Base-by-base conservation (phyloP, 2,113 vertebrate genomes). In the Megaptera novaeangliae region DNA sequence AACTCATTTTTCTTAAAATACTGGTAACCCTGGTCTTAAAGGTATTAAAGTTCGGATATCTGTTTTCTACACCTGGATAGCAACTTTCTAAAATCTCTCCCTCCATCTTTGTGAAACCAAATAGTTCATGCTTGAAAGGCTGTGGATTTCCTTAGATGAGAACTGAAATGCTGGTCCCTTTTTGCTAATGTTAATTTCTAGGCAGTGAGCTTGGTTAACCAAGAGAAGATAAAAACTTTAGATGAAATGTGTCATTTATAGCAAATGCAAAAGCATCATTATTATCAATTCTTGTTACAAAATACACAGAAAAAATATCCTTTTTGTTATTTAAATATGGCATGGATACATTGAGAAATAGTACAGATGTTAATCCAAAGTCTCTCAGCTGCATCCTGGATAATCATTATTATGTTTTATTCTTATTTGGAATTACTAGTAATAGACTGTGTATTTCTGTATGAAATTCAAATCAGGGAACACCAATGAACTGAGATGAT, bases 291-390 rank as follows among this genome's bases (percentile, higher is more conserved):
- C 94, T 94, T 95, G 59, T 94, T 95, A 95, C 68, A 96, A 97
- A 95, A 92, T 91, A 96, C 91, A 95, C 72, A 57, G 94, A 61
- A 89, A 96, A 97, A 95, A 46, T 66, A 87, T 25, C 74, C 86
- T 92, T 91, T 96, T 97, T 96, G 94, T 97, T 94, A 97, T 97
- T 98, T 87, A 98, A 97, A 97, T 97, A 66, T 39, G 64, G 78
- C 59, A 61, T 63, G 25, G 74, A 74, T 90, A 90, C 96, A 18
- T 31, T 66, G 89, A 90, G 92, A 95, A 92, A 88, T 57, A 55
- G 57, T 90, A 88, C 96, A 97, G 97, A 97, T 97, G 96, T 81
- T 90, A 84, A 91, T 80, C 78, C 74, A 44, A 25, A 92, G 91
- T 46, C 78, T 89, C 55, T 87, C 96, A 94, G 96, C 97, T 97